These are phyloP conservation scores for Phaethornis superciliosus DNA, from an alignment of 2,113 vertebrate species.

Conservation along the genomic window DNA sequence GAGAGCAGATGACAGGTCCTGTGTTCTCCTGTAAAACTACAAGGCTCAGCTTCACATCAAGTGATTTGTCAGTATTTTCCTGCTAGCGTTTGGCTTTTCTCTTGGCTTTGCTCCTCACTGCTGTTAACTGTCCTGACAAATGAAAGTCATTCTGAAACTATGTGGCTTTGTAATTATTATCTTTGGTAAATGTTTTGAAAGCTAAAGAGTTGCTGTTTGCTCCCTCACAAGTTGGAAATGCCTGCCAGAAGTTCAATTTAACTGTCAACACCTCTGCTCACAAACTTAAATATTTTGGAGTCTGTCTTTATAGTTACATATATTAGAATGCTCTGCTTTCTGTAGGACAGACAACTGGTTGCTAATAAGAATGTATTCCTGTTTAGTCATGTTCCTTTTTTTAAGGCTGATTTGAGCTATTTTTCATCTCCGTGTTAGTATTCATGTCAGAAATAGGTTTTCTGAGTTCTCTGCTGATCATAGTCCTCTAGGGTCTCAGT, in stretches of 20 bases:
- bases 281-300: conserved; percentile 66
- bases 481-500: not conserved
- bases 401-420: conserved; percentile 15
- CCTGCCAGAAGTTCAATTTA: conserved; percentile 76
- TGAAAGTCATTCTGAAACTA: conserved; percentile 70
- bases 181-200: conserved; percentile 71
- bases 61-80: conserved; percentile 41
- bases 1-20: not conserved
- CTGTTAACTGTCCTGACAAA: conserved; percentile 64
- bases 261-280: conserved; percentile 73
- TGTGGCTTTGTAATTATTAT: conserved; percentile 72
- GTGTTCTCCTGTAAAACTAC: not conserved
- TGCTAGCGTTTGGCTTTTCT: conserved; percentile 58
- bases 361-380: conserved; percentile 56
- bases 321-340: conserved; percentile 65
- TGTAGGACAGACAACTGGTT: conserved; percentile 59
- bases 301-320: conserved; percentile 57
- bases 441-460: conserved; percentile 15
- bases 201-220: conserved; percentile 59
- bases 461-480: not conserved
- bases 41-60: not conserved
- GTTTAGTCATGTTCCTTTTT: conserved; percentile 67
- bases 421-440: not conserved
- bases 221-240: conserved; percentile 41
- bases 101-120: conserved; percentile 58